Base-by-base conservation (phyloP, 2,888 invertebrate species). In the Terebella lapidaria region DNA sequence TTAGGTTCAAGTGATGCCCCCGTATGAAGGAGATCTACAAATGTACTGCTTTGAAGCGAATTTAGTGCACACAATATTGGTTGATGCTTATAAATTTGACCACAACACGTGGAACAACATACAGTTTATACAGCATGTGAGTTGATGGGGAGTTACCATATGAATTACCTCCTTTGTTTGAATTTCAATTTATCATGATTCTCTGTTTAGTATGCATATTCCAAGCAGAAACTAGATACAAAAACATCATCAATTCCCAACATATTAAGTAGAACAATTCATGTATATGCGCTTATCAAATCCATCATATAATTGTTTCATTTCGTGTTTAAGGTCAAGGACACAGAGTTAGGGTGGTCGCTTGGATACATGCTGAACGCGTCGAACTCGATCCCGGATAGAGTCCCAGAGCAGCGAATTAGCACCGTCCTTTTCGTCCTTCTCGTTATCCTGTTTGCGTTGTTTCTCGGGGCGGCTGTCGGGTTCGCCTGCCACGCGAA, bases 341-440 rank as follows among this genome's bases (percentile, higher is more conserved):
- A 69, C 0, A 75, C 76, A 28, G 77, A 78, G 35, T 64, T 83
- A 20, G 83, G 83, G 1, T 84, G 84, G 84, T 30, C 54, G 1
- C 25, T 62, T 30, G 84, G 84, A 3, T 83, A 78, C 65, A 83
- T 83, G 80, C 72, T 83, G 18, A 78, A 81, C 63, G 77, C 79
- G 25, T 83, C 82, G 2, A 80, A 81, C 54, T 65, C 66, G 29
- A 78, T 82, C 54, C 75, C 81, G 29, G 68, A 71, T 2, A 73
- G 72, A 4, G 59, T 54, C 1, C 62, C 69, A 10, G 74, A 47
- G 58, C 65, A 3, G 59, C 22, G 22, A 29, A 56, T 65, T 56
- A 53, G 46, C 22, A 35, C 46, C 3, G 27, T 49, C 2, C 51
- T 61, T 3, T 76, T 75, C 58, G 64, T 71, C 24, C 55, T 72